Evolutionary conservation across 2,797 vertebrate species (phyloP).

Genomic region (Rousettus madagascariensis): DNA sequence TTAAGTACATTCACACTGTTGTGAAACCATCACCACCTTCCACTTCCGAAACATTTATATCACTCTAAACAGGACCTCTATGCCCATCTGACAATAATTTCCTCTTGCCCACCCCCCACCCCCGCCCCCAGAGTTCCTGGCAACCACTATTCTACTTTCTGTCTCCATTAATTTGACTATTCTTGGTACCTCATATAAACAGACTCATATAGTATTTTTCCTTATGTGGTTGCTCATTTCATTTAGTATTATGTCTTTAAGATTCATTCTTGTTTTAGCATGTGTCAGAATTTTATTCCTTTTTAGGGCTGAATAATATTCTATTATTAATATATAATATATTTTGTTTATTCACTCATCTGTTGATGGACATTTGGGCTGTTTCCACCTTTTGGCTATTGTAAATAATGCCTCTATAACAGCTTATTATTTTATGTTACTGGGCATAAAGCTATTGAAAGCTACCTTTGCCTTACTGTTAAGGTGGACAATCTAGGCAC

Average conservation of each 20-base stretch:
- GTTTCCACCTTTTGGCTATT: neutral
- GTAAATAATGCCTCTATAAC: neutral
- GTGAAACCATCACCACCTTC: neutral
- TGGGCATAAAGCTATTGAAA: neutral
- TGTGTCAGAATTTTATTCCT: neutral
- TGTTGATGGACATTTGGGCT: neutral
- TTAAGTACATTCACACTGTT: neutral
- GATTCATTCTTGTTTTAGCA: neutral
- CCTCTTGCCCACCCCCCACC: neutral
- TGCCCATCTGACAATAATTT: neutral
- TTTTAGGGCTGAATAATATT: neutral
- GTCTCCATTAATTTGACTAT: neutral
- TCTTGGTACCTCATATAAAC: neutral
- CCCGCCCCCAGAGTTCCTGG: neutral
- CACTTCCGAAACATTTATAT: neutral
- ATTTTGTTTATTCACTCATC: neutral
- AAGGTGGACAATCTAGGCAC: neutral
- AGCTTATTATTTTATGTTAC: neutral
- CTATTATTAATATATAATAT: neutral
- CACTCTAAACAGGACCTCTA: neutral
- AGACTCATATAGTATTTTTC: neutral
- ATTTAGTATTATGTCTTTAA: neutral
- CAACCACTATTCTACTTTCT: neutral
- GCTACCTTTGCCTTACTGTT: no score
- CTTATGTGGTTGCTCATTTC: neutral